Base-by-base conservation (phyloP, 2,797 vertebrate genomes). In the Adelosebastes latens region DNA sequence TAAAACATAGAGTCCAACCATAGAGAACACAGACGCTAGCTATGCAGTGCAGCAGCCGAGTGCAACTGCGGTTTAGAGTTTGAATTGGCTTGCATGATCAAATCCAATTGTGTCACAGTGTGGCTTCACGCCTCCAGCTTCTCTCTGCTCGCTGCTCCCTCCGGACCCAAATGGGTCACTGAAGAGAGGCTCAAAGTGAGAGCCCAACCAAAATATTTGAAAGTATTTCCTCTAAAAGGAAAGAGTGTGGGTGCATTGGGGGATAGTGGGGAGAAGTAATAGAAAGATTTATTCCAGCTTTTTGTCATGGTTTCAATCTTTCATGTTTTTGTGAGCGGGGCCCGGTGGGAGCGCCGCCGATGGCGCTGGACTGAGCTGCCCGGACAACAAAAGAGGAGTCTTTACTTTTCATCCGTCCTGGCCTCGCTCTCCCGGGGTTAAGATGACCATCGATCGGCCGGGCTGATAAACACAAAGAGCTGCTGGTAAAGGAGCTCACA, bases 401-500 rank as follows among this genome's bases (percentile, higher is more conserved):
- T 91, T 91, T 88, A 88, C 81, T 88, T 92, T 92, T 90, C 81
- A 90, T 92, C 92, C 79, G 29, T 72, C 80, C 87, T 82, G 87
- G 87, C 87, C 90, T 79, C 6, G 27, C 72, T 89, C 91, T 92
- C 91, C 63, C 69, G 83, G 83, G 94, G 86, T 86, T 81, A 72
- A 82, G 85, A 90, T 88, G 87, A 88, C 88, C 93, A 96, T 95
- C 92, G 94, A 96, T 94, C 82, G 75, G 75, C 76, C 80, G 53
- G 77, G 87, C 87, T 91, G 91, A 94, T 91, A 92, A 93, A 94
- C 89, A 93, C 88, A 86, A 85, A 92, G 85, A 84, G 83, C 90
- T 72, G 86, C 86, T 85, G 80, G 76, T 86, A 82, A 88, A 89
- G 81, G 70, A 84, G 75, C 87, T 88, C 90, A 88, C 88, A 88